Percentiles rank a stretch among this genome's conserved stretches.
These are phyloP conservation scores for Lithophane leautieri DNA, from an alignment of 2,888 invertebrate species.

Conservation along the genomic window DNA sequence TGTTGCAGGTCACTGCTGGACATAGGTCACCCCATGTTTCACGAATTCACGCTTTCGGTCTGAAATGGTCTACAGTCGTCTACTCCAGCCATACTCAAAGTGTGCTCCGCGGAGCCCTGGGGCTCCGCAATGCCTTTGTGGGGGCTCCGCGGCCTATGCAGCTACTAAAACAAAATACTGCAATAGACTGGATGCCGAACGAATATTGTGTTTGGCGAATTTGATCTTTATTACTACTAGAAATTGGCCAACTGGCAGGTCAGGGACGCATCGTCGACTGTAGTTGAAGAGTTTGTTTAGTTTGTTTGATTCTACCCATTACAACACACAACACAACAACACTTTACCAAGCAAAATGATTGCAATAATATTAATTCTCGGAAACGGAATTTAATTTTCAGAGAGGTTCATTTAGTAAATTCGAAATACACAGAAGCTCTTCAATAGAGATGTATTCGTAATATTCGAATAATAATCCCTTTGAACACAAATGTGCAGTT, in stretches of 20 bases:
- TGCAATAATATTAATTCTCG: constrained; percentile 12
- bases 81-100: too few species aligned
- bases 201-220: too few species aligned
- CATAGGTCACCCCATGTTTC: not conserved
- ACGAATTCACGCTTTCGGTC: too few species aligned
- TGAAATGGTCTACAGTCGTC: not conserved
- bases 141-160: too few species aligned
- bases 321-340: not conserved
- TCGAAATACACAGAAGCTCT: constrained; percentile 29
- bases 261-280: too few species aligned
- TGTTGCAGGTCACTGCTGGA: too few species aligned
- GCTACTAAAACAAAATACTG: too few species aligned
- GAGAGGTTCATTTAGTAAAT: constrained; percentile 13
- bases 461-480: constrained; percentile 29
- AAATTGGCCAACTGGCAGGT: too few species aligned
- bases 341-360: not conserved
- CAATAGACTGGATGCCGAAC: too few species aligned
- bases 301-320: not conserved
- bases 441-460: constrained; percentile 6
- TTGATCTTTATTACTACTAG: too few species aligned
- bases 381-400: constrained; percentile 22
- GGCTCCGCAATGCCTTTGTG: too few species aligned
- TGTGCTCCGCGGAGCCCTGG: too few species aligned
- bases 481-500: constrained; percentile 44
- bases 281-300: not conserved